Evolutionary conservation across 2,797 vertebrate genomes (phyloP).

Genomic region (Enteromius treurensis): DNA sequence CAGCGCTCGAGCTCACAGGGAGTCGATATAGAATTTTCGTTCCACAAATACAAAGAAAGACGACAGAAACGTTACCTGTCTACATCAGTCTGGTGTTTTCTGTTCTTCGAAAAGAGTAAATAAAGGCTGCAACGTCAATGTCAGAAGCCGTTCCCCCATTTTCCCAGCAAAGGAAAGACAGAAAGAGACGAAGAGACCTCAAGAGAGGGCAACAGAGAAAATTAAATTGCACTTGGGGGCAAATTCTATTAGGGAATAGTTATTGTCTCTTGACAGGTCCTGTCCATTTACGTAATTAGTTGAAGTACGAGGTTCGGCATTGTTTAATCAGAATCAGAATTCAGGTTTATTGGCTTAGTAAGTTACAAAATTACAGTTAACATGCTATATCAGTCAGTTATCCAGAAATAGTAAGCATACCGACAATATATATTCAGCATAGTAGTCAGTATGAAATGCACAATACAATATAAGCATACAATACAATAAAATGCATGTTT

Average conservation of each 20-base stretch:
- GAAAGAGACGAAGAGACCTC: slow-evolving; percentile 70
- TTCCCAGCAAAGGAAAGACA: slow-evolving; percentile 63
- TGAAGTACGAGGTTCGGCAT: slow-evolving; percentile 70
- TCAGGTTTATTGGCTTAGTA: not conserved
- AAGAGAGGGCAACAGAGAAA: slow-evolving; percentile 81
- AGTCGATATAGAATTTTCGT: not conserved
- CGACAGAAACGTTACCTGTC: slow-evolving; percentile 31
- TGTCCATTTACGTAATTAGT: slow-evolving; percentile 95
- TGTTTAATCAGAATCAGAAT: slow-evolving; percentile 65
- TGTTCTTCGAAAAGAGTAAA: slow-evolving; percentile 34
- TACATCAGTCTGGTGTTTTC: slow-evolving; percentile 15
- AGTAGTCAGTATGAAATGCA: not conserved
- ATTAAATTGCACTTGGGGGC: slow-evolving; percentile 98
- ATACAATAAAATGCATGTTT: slow-evolving; percentile 1
- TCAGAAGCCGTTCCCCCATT: slow-evolving; percentile 56
- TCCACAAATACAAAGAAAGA: slow-evolving; percentile 2
- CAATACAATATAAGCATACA: not conserved
- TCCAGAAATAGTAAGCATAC: not conserved
- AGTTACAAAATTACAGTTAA: not conserved
- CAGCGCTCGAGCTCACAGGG: slow-evolving; percentile 53
- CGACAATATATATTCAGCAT: not conserved
- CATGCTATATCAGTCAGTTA: not conserved
- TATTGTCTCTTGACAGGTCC: slow-evolving; percentile 87
- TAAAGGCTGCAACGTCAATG: slow-evolving; percentile 47
- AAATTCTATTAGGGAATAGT: slow-evolving; percentile 98